A percentile compares a stretch with the other conserved stretches of the same genome.
Evolutionary conservation across 1,140 invertebrate species (phyloP).

Genomic region (Drepana arcuata): DNA sequence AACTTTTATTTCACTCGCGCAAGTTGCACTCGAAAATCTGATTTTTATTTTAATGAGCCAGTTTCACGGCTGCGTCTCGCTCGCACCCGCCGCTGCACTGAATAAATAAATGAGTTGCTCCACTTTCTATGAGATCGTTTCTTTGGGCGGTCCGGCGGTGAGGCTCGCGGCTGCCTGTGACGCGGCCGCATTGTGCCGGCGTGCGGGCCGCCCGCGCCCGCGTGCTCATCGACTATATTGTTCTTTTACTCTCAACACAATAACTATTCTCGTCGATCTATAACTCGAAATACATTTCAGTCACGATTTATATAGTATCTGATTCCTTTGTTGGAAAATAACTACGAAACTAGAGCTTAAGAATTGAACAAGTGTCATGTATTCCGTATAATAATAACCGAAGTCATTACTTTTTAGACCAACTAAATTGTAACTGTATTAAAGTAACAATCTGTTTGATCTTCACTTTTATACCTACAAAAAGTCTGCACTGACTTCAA

Average conservation of each 20-base stretch:
- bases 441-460: too few relatives aligned
- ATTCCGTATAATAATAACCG: too few relatives aligned
- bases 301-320: constrained; percentile 42
- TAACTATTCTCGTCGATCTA: constrained; percentile 25
- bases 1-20: constrained; percentile 63
- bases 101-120: constrained; percentile 70
- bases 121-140: constrained; percentile 71
- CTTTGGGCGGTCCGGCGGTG: constrained; percentile 46
- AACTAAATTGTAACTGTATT: too few relatives aligned
- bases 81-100: constrained; percentile 60
- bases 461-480: too few relatives aligned
- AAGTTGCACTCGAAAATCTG: constrained; percentile 61
- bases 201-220: constrained; percentile 16
- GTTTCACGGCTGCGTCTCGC: constrained; percentile 57
- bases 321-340: constrained; percentile 23
- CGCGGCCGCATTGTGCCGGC: constrained; percentile 26
- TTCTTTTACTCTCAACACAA: constrained; percentile 36
- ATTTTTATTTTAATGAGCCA: constrained; percentile 71
- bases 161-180: constrained; percentile 31
- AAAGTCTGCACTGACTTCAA: too few relatives aligned
- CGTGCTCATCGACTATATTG: constrained; percentile 33
- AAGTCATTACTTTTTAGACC: too few relatives aligned
- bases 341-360: too few relatives aligned
- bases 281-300: constrained; percentile 35
- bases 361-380: too few relatives aligned